phyloP scores from a whole-genome alignment of 2,888 invertebrate species.

The Lycaena phlaeas region DNA sequence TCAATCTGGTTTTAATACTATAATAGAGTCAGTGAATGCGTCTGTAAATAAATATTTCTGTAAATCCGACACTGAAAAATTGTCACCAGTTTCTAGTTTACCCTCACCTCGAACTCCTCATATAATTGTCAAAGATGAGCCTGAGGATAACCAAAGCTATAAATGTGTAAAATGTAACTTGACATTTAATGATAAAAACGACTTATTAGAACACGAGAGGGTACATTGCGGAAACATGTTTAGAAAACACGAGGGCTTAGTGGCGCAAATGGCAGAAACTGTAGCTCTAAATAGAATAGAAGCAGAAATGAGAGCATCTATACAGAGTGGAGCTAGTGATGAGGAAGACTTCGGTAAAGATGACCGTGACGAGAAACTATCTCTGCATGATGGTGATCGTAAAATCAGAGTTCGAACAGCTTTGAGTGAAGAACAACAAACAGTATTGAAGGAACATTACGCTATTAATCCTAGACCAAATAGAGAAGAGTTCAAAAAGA shows the following conservation, averaged over 20 bases:
- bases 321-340: slow-evolving; percentile 73
- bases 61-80: slow-evolving; percentile 78
- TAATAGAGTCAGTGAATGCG: slow-evolving; percentile 81
- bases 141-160: slow-evolving; percentile 51
- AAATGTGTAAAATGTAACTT: slow-evolving; percentile 75
- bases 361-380: slow-evolving; percentile 66
- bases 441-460: slow-evolving; percentile 91
- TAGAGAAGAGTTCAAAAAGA: slow-evolving; percentile 91
- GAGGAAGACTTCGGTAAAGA: slow-evolving; percentile 73
- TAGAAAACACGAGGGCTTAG: slow-evolving; percentile 79
- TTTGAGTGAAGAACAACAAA: slow-evolving; percentile 94
- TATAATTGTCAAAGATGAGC: slow-evolving; percentile 47
- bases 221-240: slow-evolving; percentile 71
- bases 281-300: slow-evolving; percentile 69
- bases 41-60: slow-evolving; percentile 83
- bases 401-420: slow-evolving; percentile 94
- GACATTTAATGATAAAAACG: slow-evolving; percentile 71
- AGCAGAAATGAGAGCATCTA: slow-evolving; percentile 61
- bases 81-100: slow-evolving; percentile 69
- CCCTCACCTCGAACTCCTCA: slow-evolving; percentile 40
- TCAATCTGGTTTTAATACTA: slow-evolving; percentile 78
- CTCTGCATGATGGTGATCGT: slow-evolving; percentile 76
- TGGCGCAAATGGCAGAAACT: slow-evolving; percentile 83
- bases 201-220: slow-evolving; percentile 82
- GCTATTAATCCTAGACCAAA: slow-evolving; percentile 93